phyloP scores from a whole-genome alignment of 35 echinoderm and acorn worm species.

The Apostichopus parvimensis region DNA sequence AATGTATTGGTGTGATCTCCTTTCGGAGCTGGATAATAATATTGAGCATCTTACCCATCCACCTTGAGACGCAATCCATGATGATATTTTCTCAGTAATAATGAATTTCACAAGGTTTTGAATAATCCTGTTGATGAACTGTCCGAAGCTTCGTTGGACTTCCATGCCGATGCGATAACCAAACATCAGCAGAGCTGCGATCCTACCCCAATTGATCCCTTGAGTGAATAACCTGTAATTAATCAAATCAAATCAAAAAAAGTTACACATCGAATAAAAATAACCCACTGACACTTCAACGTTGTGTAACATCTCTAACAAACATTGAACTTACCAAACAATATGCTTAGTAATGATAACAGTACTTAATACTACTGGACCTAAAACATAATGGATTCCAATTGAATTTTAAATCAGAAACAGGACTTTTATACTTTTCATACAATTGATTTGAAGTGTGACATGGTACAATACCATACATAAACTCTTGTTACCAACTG shows the following conservation, averaged over 20 bases:
- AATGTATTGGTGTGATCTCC: too few species aligned
- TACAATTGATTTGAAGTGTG: too few species aligned
- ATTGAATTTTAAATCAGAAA: too few species aligned
- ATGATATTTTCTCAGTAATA: slow-evolving; percentile 75
- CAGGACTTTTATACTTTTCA: too few species aligned
- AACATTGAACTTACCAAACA: too few species aligned
- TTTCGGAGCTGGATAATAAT: too few species aligned
- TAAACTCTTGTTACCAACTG: too few species aligned
- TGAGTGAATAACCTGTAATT: slow-evolving; percentile 81
- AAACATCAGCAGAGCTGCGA: slow-evolving; percentile 92
- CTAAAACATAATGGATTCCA: too few species aligned
- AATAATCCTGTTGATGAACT: slow-evolving; percentile 80
- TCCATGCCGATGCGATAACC: slow-evolving; percentile 85
- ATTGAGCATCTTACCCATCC: slow-evolving; percentile 83
- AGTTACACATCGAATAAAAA: not conserved
- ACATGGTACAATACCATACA: too few species aligned
- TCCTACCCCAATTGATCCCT: slow-evolving; percentile 97
- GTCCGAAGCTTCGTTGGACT: slow-evolving; percentile 66
- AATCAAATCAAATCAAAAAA: not conserved
- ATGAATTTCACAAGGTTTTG: slow-evolving; percentile 82
- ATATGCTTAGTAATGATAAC: too few species aligned
- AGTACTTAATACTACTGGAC: too few species aligned
- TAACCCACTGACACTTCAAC: not conserved
- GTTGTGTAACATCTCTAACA: too few species aligned
- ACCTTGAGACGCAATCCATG: slow-evolving; percentile 92